Base-by-base conservation (phyloP, 2,113 vertebrate genomes). In the Tyto alba region DNA sequence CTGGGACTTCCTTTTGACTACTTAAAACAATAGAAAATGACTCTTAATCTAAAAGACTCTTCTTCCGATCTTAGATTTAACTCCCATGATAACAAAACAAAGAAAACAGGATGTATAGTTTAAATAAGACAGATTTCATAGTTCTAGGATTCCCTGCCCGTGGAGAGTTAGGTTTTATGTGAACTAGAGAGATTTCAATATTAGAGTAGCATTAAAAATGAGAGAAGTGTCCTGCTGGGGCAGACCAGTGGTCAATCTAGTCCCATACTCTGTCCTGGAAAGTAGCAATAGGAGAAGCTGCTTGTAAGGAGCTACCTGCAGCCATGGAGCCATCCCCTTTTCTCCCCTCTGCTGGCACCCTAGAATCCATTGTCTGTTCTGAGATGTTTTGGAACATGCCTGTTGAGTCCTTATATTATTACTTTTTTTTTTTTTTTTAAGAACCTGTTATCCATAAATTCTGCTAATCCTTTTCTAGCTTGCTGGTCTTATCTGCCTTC, bases 11-110 rank as follows among this genome's bases (percentile, higher is more conserved):
- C 96, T 94, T 87, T 56, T 92, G 76, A 63, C 55, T 91, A 13
- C 43, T 85, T 85, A 72, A 87, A 93, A 93, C 94, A 96, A 95
- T 95, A 92, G 95, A 48, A 93, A 89, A 80, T 19, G 1, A 66
- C 57, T 81, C 72, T 80, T 92, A 84, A 89, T 89, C 89, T 87
- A 8, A 30, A 90, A 84, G 36, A 26, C 69, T 92, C 71, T 62
- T 68, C 68, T 92, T 95, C 94, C 84, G 75, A 75, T 72, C 68
- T 92, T 75, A 92, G 93, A 92, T 94, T 67, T 48, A 68, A 85
- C 78, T 93, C 64, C n/a, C 43, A 75, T 92, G 93, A 92, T 91
- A 94, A 84, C 55, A 90, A 83, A 89, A 60, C 45, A 80, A 77
- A 93, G 90, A 86, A 80, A 90, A 83, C 73, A 71, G 69, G 93